Conservation (phyloP, 2,113 vertebrate genomes). For the Noturus placidus region DNA sequence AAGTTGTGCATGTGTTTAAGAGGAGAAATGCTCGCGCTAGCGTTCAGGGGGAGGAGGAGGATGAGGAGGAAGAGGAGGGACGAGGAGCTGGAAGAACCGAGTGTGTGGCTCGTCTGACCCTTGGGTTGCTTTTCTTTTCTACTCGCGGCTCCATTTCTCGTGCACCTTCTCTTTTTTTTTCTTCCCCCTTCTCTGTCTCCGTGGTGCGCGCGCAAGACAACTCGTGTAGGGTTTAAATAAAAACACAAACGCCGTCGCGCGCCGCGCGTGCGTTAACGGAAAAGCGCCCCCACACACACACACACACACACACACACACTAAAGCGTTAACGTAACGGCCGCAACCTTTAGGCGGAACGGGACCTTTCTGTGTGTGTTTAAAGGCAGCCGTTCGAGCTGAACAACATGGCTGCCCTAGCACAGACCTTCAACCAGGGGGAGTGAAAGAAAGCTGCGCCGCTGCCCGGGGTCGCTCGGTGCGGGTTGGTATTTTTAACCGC, state of each 20-base stretch:
- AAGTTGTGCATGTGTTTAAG: slow-evolving; percentile 38
- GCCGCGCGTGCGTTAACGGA: slow-evolving; percentile 64
- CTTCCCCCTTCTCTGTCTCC: background rate
- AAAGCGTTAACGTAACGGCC: slow-evolving; percentile 43
- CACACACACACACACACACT: slow-evolving; percentile 52
- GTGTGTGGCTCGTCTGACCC: slow-evolving; percentile 83
- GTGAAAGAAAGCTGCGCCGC: slow-evolving; percentile 84
- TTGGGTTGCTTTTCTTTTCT: slow-evolving; percentile 69
- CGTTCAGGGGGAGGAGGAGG: slow-evolving; percentile 69
- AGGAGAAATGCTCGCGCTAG: slow-evolving; percentile 17
- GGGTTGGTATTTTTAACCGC: slow-evolving; percentile 81
- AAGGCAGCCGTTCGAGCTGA: slow-evolving; percentile 75
- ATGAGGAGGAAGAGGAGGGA: slow-evolving; percentile 59
- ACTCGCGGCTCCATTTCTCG: slow-evolving; percentile 83
- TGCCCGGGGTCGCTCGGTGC: too few species aligned
- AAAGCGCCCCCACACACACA: slow-evolving; percentile 29
- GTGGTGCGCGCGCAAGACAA: background rate
- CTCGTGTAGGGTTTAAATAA: background rate
- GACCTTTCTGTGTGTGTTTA: slow-evolving; percentile 75
- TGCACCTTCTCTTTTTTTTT: slow-evolving; percentile 68
- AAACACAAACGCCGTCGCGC: background rate
- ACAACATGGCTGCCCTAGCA: slow-evolving; percentile 99
- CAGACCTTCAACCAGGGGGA: slow-evolving; percentile 76
- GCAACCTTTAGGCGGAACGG: slow-evolving; percentile 67
- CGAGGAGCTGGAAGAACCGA: slow-evolving; percentile 67